Conservation (phyloP, 2,113 vertebrate species). For the Tautogolabrus adspersus region DNA sequence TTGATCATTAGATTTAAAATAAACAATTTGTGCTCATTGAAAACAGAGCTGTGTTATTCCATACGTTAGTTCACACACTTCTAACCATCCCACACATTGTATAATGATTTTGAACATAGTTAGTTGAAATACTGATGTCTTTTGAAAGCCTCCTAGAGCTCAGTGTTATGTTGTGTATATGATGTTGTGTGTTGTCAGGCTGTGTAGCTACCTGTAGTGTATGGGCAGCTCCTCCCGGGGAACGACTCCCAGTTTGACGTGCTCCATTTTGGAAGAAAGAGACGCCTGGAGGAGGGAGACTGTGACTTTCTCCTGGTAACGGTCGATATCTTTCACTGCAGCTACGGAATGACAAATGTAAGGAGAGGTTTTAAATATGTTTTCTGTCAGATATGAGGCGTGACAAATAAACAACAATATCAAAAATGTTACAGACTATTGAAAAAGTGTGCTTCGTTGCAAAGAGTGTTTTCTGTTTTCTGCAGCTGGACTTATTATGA, state of each 20-base stretch:
- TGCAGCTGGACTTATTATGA: no score
- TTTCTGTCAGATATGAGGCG: no score
- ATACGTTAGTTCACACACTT: no score
- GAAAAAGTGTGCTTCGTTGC: no score
- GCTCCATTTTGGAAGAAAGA: constrained; percentile 84
- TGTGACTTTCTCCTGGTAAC: constrained; percentile 94
- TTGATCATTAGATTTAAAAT: no score
- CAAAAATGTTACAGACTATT: not conserved
- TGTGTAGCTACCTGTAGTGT: constrained; percentile 88
- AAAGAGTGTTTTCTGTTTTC: no score
- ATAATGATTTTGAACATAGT: no score
- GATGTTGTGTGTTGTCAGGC: not conserved
- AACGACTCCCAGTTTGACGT: constrained; percentile 92
- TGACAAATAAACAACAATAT: not conserved
- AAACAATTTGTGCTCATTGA: no score
- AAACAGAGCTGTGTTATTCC: no score
- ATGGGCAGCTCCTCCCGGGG: constrained; percentile 91
- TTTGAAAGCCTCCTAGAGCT: not conserved
- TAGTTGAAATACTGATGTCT: not conserved
- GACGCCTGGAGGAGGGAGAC: constrained; percentile 89
- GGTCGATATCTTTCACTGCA: constrained; percentile 95
- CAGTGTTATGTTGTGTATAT: not conserved
- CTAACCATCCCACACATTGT: no score
- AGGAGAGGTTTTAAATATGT: not conserved
- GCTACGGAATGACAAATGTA: constrained; percentile 74